Conservation (phyloP, 2,888 invertebrate species). For the Danaus chrysippus region DNA sequence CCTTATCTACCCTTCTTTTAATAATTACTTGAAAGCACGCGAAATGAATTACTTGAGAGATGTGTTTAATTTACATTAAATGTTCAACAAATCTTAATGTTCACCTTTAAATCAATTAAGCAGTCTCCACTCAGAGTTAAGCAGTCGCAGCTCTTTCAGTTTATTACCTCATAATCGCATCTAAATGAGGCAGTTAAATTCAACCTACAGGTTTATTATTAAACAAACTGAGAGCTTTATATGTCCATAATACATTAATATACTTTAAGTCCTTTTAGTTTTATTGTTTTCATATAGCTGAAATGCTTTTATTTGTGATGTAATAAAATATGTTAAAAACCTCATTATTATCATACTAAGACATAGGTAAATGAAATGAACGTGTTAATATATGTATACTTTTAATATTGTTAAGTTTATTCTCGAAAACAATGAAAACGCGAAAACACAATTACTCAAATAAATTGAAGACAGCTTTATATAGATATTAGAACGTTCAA, state of each 20-base stretch:
- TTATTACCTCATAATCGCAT: neutral
- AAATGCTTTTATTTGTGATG: no score
- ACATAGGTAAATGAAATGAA: no score
- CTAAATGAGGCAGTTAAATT: neutral
- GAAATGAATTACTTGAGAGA: conserved; percentile 19
- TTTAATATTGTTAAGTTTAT: neutral
- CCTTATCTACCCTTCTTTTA: conserved; percentile 11
- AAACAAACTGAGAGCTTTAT: neutral
- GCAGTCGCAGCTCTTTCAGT: neutral
- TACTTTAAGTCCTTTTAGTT: neutral
- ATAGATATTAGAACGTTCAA: neutral
- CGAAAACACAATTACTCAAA: conserved; percentile 3
- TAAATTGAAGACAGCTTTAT: conserved; percentile 2
- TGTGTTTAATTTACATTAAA: conserved; percentile 17
- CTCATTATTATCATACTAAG: no score
- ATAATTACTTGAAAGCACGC: conserved; percentile 16
- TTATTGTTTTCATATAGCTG: neutral
- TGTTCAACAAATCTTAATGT: conserved; percentile 9
- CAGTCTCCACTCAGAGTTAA: neutral
- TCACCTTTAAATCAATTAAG: conserved; percentile 9
- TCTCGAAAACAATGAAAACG: neutral
- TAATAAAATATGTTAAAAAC: no score
- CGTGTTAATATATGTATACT: no score
- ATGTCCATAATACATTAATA: neutral
- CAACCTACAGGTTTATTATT: neutral